These are phyloP conservation scores for Embidobia sp. DNA, from an alignment of 2,888 invertebrate species.

Conservation along the genomic window DNA sequence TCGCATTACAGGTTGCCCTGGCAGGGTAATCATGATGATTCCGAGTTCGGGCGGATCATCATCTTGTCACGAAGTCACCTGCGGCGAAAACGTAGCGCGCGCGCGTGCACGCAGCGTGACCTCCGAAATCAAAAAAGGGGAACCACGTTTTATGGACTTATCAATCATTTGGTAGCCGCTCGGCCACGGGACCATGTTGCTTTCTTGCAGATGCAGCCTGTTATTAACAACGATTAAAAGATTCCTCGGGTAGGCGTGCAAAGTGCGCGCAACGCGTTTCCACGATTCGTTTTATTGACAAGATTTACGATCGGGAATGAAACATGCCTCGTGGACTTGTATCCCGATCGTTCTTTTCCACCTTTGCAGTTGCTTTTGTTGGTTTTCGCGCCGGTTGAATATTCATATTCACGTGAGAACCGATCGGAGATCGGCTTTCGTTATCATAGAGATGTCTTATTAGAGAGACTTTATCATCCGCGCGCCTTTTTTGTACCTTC, in stretches of 20 bases:
- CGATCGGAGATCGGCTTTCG: no score
- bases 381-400: not conserved
- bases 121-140: constrained; percentile 69
- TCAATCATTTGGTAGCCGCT: constrained; percentile 80
- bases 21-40: constrained; percentile 81
- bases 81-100: constrained; percentile 74
- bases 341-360: constrained; percentile 33
- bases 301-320: constrained; percentile 72
- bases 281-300: constrained; percentile 77
- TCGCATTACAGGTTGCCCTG: constrained; percentile 79
- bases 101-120: constrained; percentile 66
- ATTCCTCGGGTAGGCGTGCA: constrained; percentile 73
- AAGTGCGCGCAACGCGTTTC: constrained; percentile 69
- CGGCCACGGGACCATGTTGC: constrained; percentile 67
- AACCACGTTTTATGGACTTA: constrained; percentile 80
- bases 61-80: constrained; percentile 81
- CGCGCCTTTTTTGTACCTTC: no score
- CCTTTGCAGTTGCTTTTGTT: constrained; percentile 15
- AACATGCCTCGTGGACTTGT: constrained; percentile 33
- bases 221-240: constrained; percentile 81
- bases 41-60: constrained; percentile 78
- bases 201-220: constrained; percentile 74
- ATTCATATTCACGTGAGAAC: constrained; percentile 15
- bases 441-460: no score
- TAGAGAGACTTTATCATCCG: no score